Percentiles rank a stretch among this genome's conserved stretches.
phyloP scores from a whole-genome alignment of 1,140 invertebrate species.

The Stegodyphus mimosarum region DNA sequence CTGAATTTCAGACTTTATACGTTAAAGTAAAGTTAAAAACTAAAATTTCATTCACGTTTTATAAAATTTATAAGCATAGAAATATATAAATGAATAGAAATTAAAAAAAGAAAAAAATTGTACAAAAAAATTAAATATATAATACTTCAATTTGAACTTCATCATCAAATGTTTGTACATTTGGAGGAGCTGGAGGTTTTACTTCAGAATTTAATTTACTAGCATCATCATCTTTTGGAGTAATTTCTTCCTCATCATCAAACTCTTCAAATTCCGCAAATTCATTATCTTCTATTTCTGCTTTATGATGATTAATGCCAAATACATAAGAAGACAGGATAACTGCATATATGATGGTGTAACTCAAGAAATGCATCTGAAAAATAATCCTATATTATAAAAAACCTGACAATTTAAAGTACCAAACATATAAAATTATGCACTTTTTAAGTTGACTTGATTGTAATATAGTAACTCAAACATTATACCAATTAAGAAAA shows the following conservation, averaged over 20 bases:
- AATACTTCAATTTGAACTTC: slow-evolving; percentile 66
- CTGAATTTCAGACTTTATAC: too few species aligned
- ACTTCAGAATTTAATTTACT: slow-evolving; percentile 62
- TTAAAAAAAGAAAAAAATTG: not conserved
- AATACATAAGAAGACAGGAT: not conserved
- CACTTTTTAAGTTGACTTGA: too few species aligned
- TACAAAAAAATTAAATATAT: not conserved
- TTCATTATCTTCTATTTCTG: slow-evolving; percentile 86
- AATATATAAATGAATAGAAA: not conserved
- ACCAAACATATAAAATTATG: too few species aligned
- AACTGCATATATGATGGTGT: too few species aligned
- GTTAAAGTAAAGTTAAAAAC: too few species aligned
- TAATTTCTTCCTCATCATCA: slow-evolving; percentile 76
- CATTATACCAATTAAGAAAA: too few species aligned
- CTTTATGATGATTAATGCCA: slow-evolving; percentile 63
- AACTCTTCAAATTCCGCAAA: slow-evolving; percentile 98
- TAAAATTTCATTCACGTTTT: too few species aligned
- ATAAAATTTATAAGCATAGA: too few species aligned
- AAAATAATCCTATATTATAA: not conserved
- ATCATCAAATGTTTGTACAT: slow-evolving; percentile 72
- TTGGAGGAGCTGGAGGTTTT: slow-evolving; percentile 16
- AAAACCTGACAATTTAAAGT: too few species aligned
- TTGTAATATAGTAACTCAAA: too few species aligned
- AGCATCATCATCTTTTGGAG: slow-evolving; percentile 62
- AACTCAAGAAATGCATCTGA: not conserved